Base-by-base conservation (phyloP, 2,888 invertebrate genomes). In the Cylindroiulus punctatus region DNA sequence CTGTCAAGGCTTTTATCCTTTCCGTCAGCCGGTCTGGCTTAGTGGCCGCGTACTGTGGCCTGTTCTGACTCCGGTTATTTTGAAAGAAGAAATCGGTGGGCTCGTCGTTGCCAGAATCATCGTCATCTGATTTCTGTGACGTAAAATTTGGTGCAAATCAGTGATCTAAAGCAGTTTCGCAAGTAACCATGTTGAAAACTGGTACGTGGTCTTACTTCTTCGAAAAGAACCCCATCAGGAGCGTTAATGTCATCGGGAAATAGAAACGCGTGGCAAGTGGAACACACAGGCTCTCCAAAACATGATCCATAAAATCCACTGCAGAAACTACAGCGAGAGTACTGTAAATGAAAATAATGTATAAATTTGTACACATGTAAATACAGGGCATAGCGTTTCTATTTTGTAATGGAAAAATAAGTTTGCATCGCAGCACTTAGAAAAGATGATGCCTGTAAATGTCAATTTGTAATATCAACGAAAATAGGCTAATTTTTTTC, bases 21-120 rank as follows among this genome's bases (percentile, higher is more conserved):
- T 93, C 92, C 0, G 93, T 93, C 19, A 95, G 90, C 89, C 92
- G 93, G 30, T 93, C 93, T 85, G 88, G 76, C 88, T 89, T 87
- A 85, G 88, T 86, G 10, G 88, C 88, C n/a, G 87, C 88, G 4
- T 88, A 87, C 88, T 22, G 76, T 2, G 90, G 90, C 86, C 88
- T 84, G 40, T 93, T 91, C 85, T 93, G 93, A 22, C 87, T 87
- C 4, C 92, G 91, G 88, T 92, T 92, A 88, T 92, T 84, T 86
- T 83, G 81, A 82, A 85, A 93, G 90, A 90, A 90, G 87, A 91
- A 91, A 90, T 96, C 96, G 65, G 94, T 94, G 0, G 97, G 97
- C 90, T 98, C 98, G 90, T 98, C 98, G 90, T 97, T 98, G 0
- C 98, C 98, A 0, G 97, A 97, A 91, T 98, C 97, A 88, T 96